phyloP scores from a whole-genome alignment of 2,797 vertebrate species.

The Enteromius mattozi region DNA sequence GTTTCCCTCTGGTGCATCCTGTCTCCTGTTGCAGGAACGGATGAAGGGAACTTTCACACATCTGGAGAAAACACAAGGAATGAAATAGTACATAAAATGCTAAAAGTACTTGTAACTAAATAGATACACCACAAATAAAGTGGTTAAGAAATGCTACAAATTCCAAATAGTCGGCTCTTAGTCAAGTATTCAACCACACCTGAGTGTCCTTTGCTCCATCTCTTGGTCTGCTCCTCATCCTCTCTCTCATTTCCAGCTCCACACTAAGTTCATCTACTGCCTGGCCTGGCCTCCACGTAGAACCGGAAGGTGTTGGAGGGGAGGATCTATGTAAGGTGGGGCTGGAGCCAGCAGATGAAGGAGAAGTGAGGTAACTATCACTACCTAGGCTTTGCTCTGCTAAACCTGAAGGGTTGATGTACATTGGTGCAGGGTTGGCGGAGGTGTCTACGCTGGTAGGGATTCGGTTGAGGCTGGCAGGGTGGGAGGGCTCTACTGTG shows the following conservation, averaged over 20 bases:
- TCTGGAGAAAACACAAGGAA: conserved; percentile 55
- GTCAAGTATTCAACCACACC: background rate
- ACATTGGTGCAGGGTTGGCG: conserved; percentile 58
- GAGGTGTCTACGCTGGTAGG: conserved; percentile 53
- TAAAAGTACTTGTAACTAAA: background rate
- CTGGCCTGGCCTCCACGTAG: conserved; percentile 74
- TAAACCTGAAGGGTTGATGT: conserved; percentile 68
- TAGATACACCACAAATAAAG: background rate
- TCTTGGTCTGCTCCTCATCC: conserved; percentile 78
- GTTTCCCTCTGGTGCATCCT: conserved; percentile 67
- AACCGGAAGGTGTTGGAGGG: conserved; percentile 67
- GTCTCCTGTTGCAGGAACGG: conserved; percentile 84
- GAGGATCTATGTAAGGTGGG: conserved; percentile 76
- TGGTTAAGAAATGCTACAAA: background rate
- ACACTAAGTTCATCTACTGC: conserved; percentile 78
- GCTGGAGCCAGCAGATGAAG: conserved; percentile 75
- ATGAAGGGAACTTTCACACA: conserved; percentile 76
- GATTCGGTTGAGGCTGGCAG: conserved; percentile 65
- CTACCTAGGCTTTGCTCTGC: conserved; percentile 66
- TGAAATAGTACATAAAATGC: conserved; percentile 31
- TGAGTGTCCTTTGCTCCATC: conserved; percentile 62
- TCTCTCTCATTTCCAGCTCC: conserved; percentile 83
- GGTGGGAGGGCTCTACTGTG: conserved; percentile 63
- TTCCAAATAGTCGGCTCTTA: background rate
- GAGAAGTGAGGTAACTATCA: conserved; percentile 71